Base-by-base conservation (phyloP, 2,113 vertebrate species). In the Dromas ardeola region DNA sequence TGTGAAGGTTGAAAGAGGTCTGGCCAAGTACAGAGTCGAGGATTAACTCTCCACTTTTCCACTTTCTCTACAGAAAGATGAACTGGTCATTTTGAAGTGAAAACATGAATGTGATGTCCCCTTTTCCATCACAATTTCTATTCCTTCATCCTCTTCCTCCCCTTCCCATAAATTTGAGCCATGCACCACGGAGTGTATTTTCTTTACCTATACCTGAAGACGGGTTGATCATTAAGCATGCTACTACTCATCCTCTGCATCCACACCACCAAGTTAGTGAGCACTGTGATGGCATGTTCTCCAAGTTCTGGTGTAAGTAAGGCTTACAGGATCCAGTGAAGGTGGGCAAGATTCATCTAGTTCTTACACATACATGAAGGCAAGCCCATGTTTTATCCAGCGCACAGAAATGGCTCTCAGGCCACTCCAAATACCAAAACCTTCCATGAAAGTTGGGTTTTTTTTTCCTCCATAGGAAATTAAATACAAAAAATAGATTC, bases 401-500 rank as follows among this genome's bases (percentile, higher is more conserved):
- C 38, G 40, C 11, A 90, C 30, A 81, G 78, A 88, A 94, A 95
- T 42, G 81, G 82, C 90, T 91, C 36, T 50, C 58, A 89, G 77
- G 62, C 66, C 94, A 90, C 40, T 91, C 47, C 86, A 89, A 89
- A 78, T 81, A 90, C 21, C 93, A 96, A 97, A 93, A 96, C 95
- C 94, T 96, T 97, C 97, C 95, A 96, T 93, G 89, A 95, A 93
- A 90, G 96, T 91, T 53, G 15, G 6, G 25, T 15, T 61, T 61
- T 13, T 49, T 78, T 83, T 87, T 62, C 81, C 87, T 97, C 84
- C 59, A 32, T 22, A 97, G 96, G 94, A 97, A 97, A 97, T 96
- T 93, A 97, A 97, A 96, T 95, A 95, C 86, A 96, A 95, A 79
- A 97, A 95, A 91, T 32, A 97, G 93, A 77, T 95, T 90, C 74